Base-by-base conservation (phyloP, 2,113 vertebrate genomes). In the Microtus richardsoni region DNA sequence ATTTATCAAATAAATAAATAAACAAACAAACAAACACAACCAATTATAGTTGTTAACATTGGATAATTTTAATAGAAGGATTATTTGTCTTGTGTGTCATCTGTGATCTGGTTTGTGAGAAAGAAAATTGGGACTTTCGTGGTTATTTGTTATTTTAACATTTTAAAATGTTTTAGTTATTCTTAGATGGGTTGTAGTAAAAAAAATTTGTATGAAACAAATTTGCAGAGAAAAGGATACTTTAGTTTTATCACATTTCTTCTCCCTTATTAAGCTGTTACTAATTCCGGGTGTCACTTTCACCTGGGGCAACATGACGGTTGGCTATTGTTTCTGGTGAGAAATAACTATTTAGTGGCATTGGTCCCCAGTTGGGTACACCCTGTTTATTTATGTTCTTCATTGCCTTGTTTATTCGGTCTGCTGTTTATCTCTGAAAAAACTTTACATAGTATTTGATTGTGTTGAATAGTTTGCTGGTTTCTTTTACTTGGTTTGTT, bases 191-290 rank as follows among this genome's bases (percentile, higher is more conserved):
- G 36, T 89, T 96, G 60, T 88, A 89, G 71, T 71, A 90, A 95
- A 82, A 52, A 97, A 97, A 94, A 91, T 33, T 91, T 36, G 77
- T 91, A 88, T 77, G 12, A 14, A 80, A 11, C 7, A 96, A 71
- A 64, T 96, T 1, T 70, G 49, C 16, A 47, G 60, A 88, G 39
- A 62, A 52, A 60, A 82, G n/a, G 12, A 30, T 22, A 9, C 26
- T 13, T 79, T 71, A 58, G 44, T 60, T 83, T 85, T 66, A 54
- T 39, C 7, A 24, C 30, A 19, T 47, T 58, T 33, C 33, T 54
- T 41, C 6, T 30, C 44, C 44, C 39, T 3, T 33, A 12, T 68
- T 30, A 73, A 77, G 16, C 41, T 87, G 21, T 79, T 79, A 30
- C 7, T 83, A 73, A 91, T 16, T 16, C 52, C n/a, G 30, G 0